Percentiles rank a stretch among this genome's conserved stretches.
phyloP scores from a whole-genome alignment of 2,797 vertebrate species.

The Cossypha caffra region DNA sequence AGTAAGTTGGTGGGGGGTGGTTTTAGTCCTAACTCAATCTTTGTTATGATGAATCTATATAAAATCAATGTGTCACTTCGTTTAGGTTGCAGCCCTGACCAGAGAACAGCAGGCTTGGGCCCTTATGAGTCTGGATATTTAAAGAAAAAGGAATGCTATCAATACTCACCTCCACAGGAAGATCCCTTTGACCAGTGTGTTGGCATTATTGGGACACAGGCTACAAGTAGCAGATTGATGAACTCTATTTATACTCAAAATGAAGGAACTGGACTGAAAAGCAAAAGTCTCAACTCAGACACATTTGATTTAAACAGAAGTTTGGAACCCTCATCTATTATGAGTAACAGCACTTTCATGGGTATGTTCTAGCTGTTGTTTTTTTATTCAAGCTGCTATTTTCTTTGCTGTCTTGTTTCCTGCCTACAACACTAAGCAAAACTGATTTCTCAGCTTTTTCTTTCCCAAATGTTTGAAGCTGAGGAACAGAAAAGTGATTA shows the following conservation, averaged over 20 bases:
- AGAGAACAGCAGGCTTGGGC: slow-evolving; percentile 75
- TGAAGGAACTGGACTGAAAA: slow-evolving; percentile 74
- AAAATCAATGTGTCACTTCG: not conserved
- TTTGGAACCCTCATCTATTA: slow-evolving; percentile 67
- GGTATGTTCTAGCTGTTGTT: slow-evolving; percentile 76
- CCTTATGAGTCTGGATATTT: slow-evolving; percentile 76
- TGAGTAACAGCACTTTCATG: slow-evolving; percentile 82
- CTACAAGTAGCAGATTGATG: slow-evolving; percentile 52
- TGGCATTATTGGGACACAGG: slow-evolving; percentile 42
- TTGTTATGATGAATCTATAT: not conserved
- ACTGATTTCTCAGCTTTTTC: not conserved
- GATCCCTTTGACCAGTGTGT: slow-evolving; percentile 80
- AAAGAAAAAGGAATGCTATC: slow-evolving; percentile 81
- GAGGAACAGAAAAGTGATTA: not conserved
- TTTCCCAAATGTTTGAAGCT: not conserved
- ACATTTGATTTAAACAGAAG: slow-evolving; percentile 69
- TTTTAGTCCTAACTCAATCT: not conserved
- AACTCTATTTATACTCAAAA: slow-evolving; percentile 64
- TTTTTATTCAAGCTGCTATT: not conserved
- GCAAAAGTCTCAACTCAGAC: slow-evolving; percentile 72
- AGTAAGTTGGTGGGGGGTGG: slow-evolving; percentile 69
- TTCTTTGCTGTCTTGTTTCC: not conserved
- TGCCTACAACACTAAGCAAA: not conserved
- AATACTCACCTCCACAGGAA: slow-evolving; percentile 65
- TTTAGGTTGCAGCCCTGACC: slow-evolving; percentile 82